Evolutionary conservation across 2,888 invertebrate species (phyloP).

Genomic region (Caenorhabditis sp.): DNA sequence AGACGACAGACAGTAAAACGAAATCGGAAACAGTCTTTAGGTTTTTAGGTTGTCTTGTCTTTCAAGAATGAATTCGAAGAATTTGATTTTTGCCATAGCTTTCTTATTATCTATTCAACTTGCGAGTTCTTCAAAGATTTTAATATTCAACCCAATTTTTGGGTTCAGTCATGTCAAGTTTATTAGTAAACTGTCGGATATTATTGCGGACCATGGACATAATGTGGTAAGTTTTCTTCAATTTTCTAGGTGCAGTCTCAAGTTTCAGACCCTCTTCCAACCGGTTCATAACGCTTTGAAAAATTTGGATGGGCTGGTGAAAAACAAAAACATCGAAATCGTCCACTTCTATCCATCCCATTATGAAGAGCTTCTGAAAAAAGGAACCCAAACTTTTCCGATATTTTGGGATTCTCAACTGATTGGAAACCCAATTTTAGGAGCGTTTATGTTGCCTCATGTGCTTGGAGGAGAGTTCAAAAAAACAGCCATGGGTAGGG

Average conservation of each 20-base stretch:
- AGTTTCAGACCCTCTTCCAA: slow-evolving; percentile 55
- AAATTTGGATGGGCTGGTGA: slow-evolving; percentile 43
- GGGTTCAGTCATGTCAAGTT: slow-evolving; percentile 53
- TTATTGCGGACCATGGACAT: slow-evolving; percentile 46
- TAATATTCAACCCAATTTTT: slow-evolving; percentile 47
- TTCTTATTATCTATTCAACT: too few species aligned
- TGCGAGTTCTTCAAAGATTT: slow-evolving; percentile 23
- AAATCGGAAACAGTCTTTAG: neutral
- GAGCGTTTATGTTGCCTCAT: slow-evolving; percentile 8
- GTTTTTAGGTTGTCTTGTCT: too few species aligned
- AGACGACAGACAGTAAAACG: neutral
- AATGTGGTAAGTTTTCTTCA: slow-evolving; percentile 35
- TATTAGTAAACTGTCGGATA: slow-evolving; percentile 34
- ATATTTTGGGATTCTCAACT: slow-evolving; percentile 49
- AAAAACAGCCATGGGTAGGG: slow-evolving; percentile 39
- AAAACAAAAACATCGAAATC: slow-evolving; percentile 49
- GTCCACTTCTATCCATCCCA: slow-evolving; percentile 50
- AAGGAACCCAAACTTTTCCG: slow-evolving; percentile 36
- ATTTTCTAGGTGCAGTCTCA: too few species aligned
- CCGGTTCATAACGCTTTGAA: slow-evolving; percentile 34
- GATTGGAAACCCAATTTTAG: slow-evolving; percentile 32
- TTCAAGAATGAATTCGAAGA: too few species aligned
- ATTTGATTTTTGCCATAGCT: too few species aligned
- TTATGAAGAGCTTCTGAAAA: slow-evolving; percentile 35
- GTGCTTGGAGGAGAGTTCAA: slow-evolving; percentile 26